Percentiles rank a stretch among this genome's conserved stretches.
phyloP scores from a whole-genome alignment of 2,888 invertebrate species.

The Tuta absoluta region DNA sequence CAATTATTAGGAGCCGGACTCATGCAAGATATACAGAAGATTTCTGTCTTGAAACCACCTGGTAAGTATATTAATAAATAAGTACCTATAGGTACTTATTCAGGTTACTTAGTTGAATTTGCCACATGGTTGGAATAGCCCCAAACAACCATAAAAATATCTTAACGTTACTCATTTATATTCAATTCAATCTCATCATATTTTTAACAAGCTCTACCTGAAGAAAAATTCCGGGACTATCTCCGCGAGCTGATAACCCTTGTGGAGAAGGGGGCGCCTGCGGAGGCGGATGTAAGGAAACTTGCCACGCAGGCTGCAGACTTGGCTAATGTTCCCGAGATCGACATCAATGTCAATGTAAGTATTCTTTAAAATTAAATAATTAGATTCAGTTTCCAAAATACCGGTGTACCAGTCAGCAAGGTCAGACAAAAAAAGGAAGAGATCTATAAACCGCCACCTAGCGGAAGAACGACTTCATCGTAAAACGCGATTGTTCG shows the following conservation, averaged over 20 bases:
- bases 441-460: background rate
- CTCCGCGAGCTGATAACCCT: conserved; percentile 83
- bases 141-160: background rate
- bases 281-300: conserved; percentile 73
- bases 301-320: conserved; percentile 84
- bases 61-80: background rate
- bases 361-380: conserved; percentile 34
- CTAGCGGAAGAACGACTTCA: background rate
- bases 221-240: conserved; percentile 77
- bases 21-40: conserved; percentile 13
- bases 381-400: too few species aligned
- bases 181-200: background rate
- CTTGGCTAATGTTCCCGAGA: conserved; percentile 75
- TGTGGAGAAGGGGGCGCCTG: conserved; percentile 67
- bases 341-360: conserved; percentile 63
- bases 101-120: too few species aligned
- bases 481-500: background rate
- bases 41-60: background rate
- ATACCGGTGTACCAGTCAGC: too few species aligned
- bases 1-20: background rate
- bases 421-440: too few species aligned
- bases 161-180: too few species aligned
- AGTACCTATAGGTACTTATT: too few species aligned
- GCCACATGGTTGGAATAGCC: background rate
- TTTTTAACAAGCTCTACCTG: conserved; percentile 36